phyloP scores from a whole-genome alignment of 2,797 vertebrate species.

The Parauchenoglanis ngamensis region DNA sequence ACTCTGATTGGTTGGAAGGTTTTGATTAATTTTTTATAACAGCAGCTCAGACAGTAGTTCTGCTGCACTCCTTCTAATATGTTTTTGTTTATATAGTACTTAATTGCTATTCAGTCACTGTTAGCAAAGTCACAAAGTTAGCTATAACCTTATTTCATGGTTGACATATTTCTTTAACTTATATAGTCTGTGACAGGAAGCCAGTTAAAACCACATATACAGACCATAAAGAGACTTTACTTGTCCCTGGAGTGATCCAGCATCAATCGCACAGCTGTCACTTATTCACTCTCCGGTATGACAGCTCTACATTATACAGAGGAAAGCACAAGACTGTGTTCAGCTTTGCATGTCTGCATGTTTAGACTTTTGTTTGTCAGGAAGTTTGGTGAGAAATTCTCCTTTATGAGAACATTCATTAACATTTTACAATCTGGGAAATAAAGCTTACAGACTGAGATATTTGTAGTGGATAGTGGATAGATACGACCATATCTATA shows the following conservation, averaged over 20 bases:
- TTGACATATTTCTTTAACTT: constrained; percentile 4
- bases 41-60: background rate
- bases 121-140: background rate
- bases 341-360: background rate
- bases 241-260: constrained; percentile 14
- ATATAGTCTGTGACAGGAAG: constrained; percentile 21
- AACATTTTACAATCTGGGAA: background rate
- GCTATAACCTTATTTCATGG: constrained; percentile 9
- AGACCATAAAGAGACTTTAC: background rate
- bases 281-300: background rate
- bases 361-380: background rate
- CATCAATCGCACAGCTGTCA: constrained; percentile 23
- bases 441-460: background rate
- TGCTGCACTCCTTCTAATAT: background rate
- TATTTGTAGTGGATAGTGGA: background rate
- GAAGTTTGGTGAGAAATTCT: background rate
- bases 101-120: background rate
- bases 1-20: background rate
- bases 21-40: background rate
- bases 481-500: background rate
- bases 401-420: background rate
- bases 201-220: constrained; percentile 11
- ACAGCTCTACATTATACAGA: background rate
- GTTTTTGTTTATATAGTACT: background rate
- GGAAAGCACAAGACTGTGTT: background rate